Evolutionary conservation across 2,888 invertebrate genomes (phyloP), one percentile per base, ranked within the genome.

Genomic region (Scaptomyza flava): DNA sequence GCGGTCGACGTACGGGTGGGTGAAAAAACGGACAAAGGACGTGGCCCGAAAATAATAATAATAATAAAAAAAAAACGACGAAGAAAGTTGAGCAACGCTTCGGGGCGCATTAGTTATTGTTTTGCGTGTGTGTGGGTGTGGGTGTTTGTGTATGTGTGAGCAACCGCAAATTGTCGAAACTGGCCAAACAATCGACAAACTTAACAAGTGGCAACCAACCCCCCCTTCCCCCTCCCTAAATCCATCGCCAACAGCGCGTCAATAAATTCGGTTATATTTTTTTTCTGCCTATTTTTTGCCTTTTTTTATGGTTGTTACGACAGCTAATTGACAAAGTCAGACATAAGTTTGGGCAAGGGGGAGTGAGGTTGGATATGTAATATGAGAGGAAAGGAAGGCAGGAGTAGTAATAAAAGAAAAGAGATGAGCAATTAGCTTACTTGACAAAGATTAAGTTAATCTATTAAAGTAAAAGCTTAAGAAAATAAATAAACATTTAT

Each of bases 161-260:
- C 59, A 72, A 72, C 86, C 81, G 81, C 86, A 81, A 81, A 81
- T 83, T 83, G 83, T 70, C 72, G 46, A 62, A 86, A 81, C 81
- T 82, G 81, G 63, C 80, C 77, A 61, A 59, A 45, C 56, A 56
- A 61, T n/a, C 52, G 56, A 45, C 68, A 58, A 74, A 56, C 65
- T 46, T 63, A 76, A 77, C 82, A 83, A 83, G 83, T 80, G 79
- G 70, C 85, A 72, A 27, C 6, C 27, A 0, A 27, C 27, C 27
- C 27, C 27, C 23, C 23, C 23, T 23, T 23, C 17, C 17, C 17
- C 17, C 17, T 17, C 17, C 17, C 17, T 17, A 17, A 17, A 17
- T 17, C 3, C 23, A 2, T 4, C 23, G 23, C 60, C 83, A 68
- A 85, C 83, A 69, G 80, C 68, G 83, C 80, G 68, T 81, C 81